Conservation (phyloP, 2,113 vertebrate genomes). For the Phalacrocorax carbo region DNA sequence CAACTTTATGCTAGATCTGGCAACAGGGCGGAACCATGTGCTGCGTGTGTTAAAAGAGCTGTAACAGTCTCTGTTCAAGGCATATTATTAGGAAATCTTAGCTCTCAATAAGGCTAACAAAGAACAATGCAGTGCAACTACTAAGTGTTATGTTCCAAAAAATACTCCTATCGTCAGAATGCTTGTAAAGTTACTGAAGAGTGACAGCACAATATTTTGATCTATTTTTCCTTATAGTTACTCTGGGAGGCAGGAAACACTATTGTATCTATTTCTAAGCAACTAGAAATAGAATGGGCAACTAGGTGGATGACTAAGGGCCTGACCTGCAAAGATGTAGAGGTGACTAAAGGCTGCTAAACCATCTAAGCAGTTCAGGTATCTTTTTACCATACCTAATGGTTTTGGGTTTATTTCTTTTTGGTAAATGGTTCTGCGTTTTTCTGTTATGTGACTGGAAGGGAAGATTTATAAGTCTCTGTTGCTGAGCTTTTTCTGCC, state of each 20-base stretch:
- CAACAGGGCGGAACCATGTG: background rate
- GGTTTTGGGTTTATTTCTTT: background rate
- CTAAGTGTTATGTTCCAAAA: background rate
- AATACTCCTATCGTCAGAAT: background rate
- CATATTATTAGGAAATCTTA: background rate
- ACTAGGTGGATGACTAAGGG: background rate
- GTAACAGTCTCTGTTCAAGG: background rate
- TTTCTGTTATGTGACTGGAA: background rate
- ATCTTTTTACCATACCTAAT: background rate
- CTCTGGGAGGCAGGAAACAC: background rate
- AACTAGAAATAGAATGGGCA: background rate
- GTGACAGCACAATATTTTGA: background rate
- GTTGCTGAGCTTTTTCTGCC: background rate
- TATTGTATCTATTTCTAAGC: background rate
- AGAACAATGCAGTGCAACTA: background rate
- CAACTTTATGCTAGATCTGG: background rate
- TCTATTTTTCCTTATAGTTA: background rate
- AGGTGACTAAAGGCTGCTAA: background rate
- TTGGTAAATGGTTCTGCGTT: background rate
- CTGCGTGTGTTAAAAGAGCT: background rate
- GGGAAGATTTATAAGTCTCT: background rate
- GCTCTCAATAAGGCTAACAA: background rate
- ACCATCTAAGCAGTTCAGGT: background rate
- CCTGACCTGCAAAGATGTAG: background rate
- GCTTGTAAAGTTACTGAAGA: background rate